Evolutionary conservation across 1,140 invertebrate species (phyloP).

Genomic region (Sitophilus oryzae): DNA sequence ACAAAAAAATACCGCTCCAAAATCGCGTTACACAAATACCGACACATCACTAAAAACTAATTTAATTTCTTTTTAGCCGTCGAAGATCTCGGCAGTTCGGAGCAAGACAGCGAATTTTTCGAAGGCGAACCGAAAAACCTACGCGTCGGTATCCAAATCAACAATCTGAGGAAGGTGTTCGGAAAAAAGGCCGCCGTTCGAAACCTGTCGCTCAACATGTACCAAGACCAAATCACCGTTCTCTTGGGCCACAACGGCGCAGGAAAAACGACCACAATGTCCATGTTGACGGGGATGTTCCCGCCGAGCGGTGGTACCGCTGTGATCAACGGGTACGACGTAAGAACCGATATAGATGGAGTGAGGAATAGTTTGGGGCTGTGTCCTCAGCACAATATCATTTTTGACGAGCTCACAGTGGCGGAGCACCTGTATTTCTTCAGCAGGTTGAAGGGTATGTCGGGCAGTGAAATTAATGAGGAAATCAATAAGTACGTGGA

Average conservation of each 20-base stretch:
- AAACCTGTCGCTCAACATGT: constrained; percentile 60
- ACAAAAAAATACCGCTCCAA: too few species aligned
- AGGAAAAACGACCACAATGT: constrained; percentile 71
- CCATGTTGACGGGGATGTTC: constrained; percentile 69
- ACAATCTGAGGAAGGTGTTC: constrained; percentile 56
- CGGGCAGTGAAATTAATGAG: constrained; percentile 46
- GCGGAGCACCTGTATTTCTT: constrained; percentile 87
- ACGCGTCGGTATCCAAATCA: constrained; percentile 57
- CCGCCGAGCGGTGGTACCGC: constrained; percentile 64
- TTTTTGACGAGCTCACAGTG: constrained; percentile 87
- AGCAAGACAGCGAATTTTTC: constrained; percentile 25
- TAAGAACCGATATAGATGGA: constrained; percentile 50
- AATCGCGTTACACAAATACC: too few species aligned
- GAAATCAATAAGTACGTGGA: constrained; percentile 59
- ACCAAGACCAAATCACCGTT: constrained; percentile 58
- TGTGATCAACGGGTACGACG: constrained; percentile 61
- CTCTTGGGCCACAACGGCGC: constrained; percentile 74
- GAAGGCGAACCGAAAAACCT: constrained; percentile 34
- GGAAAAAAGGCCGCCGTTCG: constrained; percentile 52
- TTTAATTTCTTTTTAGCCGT: constrained; percentile 3
- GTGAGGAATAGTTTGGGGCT: constrained; percentile 70
- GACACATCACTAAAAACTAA: background rate
- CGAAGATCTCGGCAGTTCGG: constrained; percentile 17
- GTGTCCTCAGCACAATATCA: constrained; percentile 93
- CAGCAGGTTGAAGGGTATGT: constrained; percentile 67